Evolutionary conservation across 30 jellyfish, hydroid and myxozoan genomes (phyloP).

Genomic region (Aurelia aurita complex sp. Pacific): DNA sequence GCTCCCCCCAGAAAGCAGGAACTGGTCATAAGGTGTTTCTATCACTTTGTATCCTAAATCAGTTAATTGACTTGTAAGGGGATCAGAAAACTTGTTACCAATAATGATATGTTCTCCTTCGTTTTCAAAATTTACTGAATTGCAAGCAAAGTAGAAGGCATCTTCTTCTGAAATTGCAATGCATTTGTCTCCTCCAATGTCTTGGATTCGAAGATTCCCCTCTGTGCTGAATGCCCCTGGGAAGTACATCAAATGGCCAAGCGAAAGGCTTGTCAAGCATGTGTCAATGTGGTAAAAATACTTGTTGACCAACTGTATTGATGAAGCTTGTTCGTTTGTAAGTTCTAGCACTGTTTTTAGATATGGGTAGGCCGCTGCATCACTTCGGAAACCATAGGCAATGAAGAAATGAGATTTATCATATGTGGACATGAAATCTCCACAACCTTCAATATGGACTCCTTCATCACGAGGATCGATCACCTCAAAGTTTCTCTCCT

Average conservation of each 20-base stretch:
- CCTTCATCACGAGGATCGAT: slow-evolving; percentile 62
- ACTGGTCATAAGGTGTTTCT: slow-evolving; percentile 65
- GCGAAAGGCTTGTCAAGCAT: slow-evolving; percentile 65
- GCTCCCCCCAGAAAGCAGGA: slow-evolving; percentile 69
- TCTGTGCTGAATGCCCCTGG: slow-evolving; percentile 63
- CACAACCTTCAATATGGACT: slow-evolving; percentile 74
- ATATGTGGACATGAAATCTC: slow-evolving; percentile 68
- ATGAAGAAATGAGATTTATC: slow-evolving; percentile 63
- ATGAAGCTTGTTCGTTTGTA: slow-evolving; percentile 19
- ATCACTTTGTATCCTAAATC: slow-evolving; percentile 41
- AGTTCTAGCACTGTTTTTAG: slow-evolving; percentile 36
- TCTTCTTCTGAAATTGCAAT: slow-evolving; percentile 60
- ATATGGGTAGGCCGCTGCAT: slow-evolving; percentile 63
- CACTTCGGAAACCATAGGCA: slow-evolving; percentile 71
- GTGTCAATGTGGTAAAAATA: slow-evolving; percentile 68
- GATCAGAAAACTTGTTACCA: slow-evolving; percentile 53
- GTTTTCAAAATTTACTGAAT: slow-evolving; percentile 52
- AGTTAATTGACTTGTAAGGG: slow-evolving; percentile 20
- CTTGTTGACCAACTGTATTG: slow-evolving; percentile 65
- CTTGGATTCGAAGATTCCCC: slow-evolving; percentile 58
- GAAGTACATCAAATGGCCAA: slow-evolving; percentile 66
- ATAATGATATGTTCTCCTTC: slow-evolving; percentile 56
- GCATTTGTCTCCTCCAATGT: slow-evolving; percentile 48
- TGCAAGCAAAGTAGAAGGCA: slow-evolving; percentile 65
- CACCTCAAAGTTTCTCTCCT: slow-evolving; percentile 66